Evolutionary conservation across 2,888 invertebrate species (phyloP).

Genomic region (Sepioteuthis lessoniana): DNA sequence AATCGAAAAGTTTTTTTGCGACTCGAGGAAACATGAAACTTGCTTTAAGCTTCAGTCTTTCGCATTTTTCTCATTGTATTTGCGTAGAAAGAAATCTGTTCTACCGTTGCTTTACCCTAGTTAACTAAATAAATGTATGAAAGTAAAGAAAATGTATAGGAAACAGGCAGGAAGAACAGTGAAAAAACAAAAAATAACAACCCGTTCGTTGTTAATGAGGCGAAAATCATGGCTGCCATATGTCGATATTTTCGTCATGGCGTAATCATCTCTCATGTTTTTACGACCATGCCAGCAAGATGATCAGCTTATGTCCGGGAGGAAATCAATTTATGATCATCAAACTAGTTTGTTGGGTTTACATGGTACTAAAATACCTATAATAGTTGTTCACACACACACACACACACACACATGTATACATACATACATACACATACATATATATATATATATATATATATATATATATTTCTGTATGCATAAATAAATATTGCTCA

Average conservation of each 20-base stretch:
- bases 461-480: too few species aligned
- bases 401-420: too few species aligned
- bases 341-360: background rate
- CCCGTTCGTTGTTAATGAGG: constrained; percentile 14
- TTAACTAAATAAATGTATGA: background rate
- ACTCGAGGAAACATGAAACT: too few species aligned
- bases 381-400: too few species aligned
- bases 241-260: too few species aligned
- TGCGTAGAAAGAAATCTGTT: too few species aligned
- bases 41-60: too few species aligned
- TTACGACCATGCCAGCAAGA: background rate
- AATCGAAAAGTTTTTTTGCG: too few species aligned
- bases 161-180: background rate
- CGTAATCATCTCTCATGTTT: background rate
- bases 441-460: too few species aligned
- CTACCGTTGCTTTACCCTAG: background rate
- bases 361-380: background rate
- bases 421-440: too few species aligned
- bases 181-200: background rate
- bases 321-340: background rate
- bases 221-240: constrained; percentile 16
- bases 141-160: background rate
- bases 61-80: too few species aligned
- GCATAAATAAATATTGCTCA: too few species aligned
- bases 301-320: background rate